phyloP scores from a whole-genome alignment of 2,797 vertebrate genomes.

The Paratrypauchen microcephalus region DNA sequence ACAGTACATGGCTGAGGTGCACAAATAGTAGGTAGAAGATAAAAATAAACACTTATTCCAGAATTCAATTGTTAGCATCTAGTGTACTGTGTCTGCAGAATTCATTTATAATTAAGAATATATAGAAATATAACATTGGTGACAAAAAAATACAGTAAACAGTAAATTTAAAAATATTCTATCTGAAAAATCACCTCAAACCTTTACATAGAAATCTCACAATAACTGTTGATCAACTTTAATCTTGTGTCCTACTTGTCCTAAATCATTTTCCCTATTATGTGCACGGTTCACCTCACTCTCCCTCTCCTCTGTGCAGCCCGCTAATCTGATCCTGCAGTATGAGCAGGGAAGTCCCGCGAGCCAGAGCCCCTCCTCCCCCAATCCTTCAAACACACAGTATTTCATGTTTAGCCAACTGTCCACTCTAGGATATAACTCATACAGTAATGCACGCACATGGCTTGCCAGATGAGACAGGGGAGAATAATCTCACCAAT shows the following conservation, averaged over 20 bases:
- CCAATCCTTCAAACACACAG: conserved; percentile 13
- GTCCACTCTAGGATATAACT: conserved; percentile 19
- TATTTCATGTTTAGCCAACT: conserved; percentile 23
- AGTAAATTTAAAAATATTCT: background rate
- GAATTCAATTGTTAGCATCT: no score
- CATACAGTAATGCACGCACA: conserved; percentile 16
- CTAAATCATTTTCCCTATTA: background rate
- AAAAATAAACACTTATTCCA: no score
- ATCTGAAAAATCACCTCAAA: background rate
- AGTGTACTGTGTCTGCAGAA: no score
- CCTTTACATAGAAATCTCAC: background rate
- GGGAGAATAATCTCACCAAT: conserved; percentile 28
- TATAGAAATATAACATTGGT: no score
- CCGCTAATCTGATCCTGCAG: conserved; percentile 55
- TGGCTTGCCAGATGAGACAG: conserved; percentile 24
- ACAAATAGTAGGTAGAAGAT: no score
- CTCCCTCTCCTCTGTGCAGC: conserved; percentile 21
- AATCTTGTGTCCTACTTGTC: background rate
- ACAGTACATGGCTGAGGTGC: no score
- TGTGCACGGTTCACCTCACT: conserved; percentile 12
- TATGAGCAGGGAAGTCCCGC: conserved; percentile 56
- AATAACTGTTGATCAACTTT: background rate
- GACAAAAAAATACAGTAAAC: background rate
- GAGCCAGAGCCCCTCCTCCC: conserved; percentile 36
- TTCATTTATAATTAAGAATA: no score